Evolutionary conservation across 1,140 invertebrate genomes (phyloP).

Genomic region (Antheraea pernyi): DNA sequence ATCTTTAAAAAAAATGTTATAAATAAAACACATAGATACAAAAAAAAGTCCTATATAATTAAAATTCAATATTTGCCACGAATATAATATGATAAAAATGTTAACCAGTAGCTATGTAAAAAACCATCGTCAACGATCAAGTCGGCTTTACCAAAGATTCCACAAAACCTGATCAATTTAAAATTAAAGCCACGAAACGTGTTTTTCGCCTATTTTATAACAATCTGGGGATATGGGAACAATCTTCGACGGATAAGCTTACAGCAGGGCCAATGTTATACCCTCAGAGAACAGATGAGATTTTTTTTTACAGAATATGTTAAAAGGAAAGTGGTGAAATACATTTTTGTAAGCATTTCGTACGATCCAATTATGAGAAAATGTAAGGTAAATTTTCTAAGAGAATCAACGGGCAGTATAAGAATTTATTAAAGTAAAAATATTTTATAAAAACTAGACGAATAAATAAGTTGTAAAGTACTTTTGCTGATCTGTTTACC

Average conservation of each 20-base stretch:
- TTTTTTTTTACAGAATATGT: constrained; percentile 40
- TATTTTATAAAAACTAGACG: background rate
- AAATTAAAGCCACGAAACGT: constrained; percentile 79
- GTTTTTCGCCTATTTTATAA: constrained; percentile 78
- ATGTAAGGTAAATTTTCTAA: constrained; percentile 8
- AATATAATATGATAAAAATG: constrained; percentile 15
- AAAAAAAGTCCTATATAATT: background rate
- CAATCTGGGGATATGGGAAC: constrained; percentile 72
- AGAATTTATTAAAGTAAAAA: constrained; percentile 9
- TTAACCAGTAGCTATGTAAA: constrained; percentile 11
- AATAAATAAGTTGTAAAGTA: no score
- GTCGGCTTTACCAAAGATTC: constrained; percentile 65
- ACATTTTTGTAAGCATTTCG: constrained; percentile 19
- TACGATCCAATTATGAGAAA: constrained; percentile 21
- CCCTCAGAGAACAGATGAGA: constrained; percentile 39
- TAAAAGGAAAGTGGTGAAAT: constrained; percentile 22
- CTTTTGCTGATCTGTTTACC: no score
- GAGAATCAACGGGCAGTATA: background rate
- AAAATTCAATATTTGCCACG: constrained; percentile 8
- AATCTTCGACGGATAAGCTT: constrained; percentile 70
- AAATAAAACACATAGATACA: background rate
- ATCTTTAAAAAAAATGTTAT: no score
- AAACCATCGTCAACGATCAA: constrained; percentile 51
- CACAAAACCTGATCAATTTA: constrained; percentile 76
- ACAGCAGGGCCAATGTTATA: constrained; percentile 46